Conservation (phyloP, 2,797 vertebrate genomes). For the Aselliscus stoliczkanus region DNA sequence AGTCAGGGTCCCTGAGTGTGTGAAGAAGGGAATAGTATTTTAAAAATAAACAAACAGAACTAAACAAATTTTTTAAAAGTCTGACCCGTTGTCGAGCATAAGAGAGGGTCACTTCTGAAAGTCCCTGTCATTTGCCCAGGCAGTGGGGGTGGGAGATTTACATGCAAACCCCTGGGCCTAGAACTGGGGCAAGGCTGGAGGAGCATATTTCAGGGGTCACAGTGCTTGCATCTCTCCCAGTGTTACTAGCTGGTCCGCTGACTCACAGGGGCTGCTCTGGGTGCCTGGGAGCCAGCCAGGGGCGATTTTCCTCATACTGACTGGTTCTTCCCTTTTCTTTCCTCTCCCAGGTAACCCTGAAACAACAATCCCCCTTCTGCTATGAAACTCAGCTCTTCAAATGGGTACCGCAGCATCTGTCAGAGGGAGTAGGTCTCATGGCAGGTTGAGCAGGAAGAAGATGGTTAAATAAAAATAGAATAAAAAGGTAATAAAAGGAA, state of each 20-base stretch:
- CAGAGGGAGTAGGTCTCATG: background rate
- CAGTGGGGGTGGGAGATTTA: background rate
- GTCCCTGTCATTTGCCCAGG: background rate
- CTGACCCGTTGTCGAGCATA: background rate
- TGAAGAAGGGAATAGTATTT: background rate
- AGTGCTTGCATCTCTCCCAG: background rate
- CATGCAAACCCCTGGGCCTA: background rate
- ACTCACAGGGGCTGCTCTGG: background rate
- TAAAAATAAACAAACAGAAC: background rate
- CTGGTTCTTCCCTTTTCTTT: background rate
- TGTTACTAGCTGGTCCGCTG: background rate
- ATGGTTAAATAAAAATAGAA: background rate
- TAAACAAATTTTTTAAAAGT: background rate
- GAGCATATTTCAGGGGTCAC: background rate
- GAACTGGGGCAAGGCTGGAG: background rate
- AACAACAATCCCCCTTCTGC: background rate
- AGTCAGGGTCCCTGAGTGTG: background rate
- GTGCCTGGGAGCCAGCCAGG: background rate
- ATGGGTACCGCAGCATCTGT: background rate
- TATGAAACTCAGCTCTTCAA: background rate
- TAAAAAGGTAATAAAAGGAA: background rate
- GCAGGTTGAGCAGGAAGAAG: background rate
- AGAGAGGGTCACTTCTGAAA: background rate
- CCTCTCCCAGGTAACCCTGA: background rate
- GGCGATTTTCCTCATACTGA: background rate